Evolutionary conservation across 2,113 vertebrate species (phyloP), one percentile per base, ranked within the genome.

Genomic region (Poecile atricapillus): DNA sequence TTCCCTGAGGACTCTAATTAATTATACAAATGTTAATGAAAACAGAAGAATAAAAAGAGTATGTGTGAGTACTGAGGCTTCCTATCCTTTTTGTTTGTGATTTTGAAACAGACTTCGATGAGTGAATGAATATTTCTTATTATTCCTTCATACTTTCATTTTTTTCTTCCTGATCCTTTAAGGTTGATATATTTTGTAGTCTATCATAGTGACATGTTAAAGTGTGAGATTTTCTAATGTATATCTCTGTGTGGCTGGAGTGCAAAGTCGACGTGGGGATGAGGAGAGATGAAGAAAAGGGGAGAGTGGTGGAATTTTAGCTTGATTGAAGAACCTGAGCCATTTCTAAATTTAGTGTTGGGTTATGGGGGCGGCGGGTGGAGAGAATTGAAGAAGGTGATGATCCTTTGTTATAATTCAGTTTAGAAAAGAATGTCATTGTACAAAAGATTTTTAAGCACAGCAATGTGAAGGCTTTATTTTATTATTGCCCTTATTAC

Each of bases 21-120:
- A 96, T 95, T 81, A 86, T 60, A 88, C 43, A 93, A 92, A 89
- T 90, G 56, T 82, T 91, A 91, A 91, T 86, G 79, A 92, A 90
- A 89, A 75, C 80, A 68, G 83, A 90, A 70, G 63, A 93, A 77
- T 58, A 24, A 74, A 31, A 18, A 77, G 22, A 59, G 27, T 80
- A 41, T 84, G 13, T 80, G 44, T 88, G 69, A 84, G 37, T 78
- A 50, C 39, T 87, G 60, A 73, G 47, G 46, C 39, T 69, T 89
- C 21, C 24, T 58, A 55, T 60, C 28, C 13, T 62, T 95, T 90
- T 80, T 39, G 35, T 71, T 92, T 86, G 33, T 71, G 43, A 53
- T 63, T 96, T 89, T 70, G 46, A 80, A 92, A 83, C 11, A 62
- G 35, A 11, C 25, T 73, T 82, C 58, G 86, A 20, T 86, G 79